Evolutionary conservation across 2,113 vertebrate genomes (phyloP).

Genomic region (Hypanus sabinus): DNA sequence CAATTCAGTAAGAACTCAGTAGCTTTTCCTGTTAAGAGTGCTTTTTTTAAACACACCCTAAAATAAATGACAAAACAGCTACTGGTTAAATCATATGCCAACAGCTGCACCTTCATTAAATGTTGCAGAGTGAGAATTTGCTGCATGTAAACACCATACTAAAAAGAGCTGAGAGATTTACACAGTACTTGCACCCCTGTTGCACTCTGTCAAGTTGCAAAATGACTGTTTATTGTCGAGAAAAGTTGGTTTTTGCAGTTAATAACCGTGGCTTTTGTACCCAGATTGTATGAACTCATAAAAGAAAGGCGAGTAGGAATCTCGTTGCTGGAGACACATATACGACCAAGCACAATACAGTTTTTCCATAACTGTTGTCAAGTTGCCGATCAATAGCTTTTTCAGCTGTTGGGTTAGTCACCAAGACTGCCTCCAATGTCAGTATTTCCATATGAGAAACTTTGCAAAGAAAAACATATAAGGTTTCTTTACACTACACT

Average conservation of each 20-base stretch:
- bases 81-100: neutral
- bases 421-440: slow-evolving; percentile 26
- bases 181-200: neutral
- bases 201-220: slow-evolving; percentile 3
- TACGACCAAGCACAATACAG: neutral
- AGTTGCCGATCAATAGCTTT: slow-evolving; percentile 8
- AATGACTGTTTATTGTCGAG: neutral
- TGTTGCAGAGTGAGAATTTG: neutral
- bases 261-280: slow-evolving; percentile 8
- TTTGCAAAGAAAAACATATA: slow-evolving; percentile 33
- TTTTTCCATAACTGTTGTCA: neutral
- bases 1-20: neutral
- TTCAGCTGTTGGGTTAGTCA: slow-evolving; percentile 35
- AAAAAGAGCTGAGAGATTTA: slow-evolving; percentile 1
- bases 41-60: neutral
- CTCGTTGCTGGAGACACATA: neutral
- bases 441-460: slow-evolving; percentile 34
- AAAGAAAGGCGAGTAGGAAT: neutral
- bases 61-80: slow-evolving; percentile 13
- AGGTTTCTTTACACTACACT: slow-evolving; percentile 28
- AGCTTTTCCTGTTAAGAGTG: neutral
- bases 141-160: slow-evolving; percentile 1
- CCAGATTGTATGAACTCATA: slow-evolving; percentile 13
- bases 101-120: neutral
- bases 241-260: neutral